Conservation (phyloP, 2,888 invertebrate genomes). For the Bellardia bayeri region DNA sequence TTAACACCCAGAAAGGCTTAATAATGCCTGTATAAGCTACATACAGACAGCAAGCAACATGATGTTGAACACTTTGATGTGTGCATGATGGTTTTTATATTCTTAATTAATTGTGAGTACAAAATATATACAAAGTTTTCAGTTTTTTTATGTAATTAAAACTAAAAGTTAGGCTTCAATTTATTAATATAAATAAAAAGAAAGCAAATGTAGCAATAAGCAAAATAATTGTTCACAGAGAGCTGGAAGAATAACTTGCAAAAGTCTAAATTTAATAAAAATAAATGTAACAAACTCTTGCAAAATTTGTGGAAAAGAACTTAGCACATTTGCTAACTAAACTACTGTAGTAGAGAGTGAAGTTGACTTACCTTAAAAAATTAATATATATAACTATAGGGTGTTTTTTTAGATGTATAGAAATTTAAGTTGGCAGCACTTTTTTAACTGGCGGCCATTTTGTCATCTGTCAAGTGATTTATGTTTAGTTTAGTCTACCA, state of each 20-base stretch:
- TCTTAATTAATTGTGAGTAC: slow-evolving; percentile 49
- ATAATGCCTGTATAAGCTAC: slow-evolving; percentile 14
- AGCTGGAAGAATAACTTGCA: neutral
- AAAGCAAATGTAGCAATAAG: neutral
- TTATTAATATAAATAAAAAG: neutral
- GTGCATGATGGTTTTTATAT: slow-evolving; percentile 5
- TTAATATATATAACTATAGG: too few relatives aligned
- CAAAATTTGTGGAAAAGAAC: too few relatives aligned
- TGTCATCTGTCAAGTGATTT: too few relatives aligned
- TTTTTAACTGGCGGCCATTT: too few relatives aligned
- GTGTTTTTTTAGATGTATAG: too few relatives aligned
- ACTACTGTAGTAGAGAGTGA: too few relatives aligned
- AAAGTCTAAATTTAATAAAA: too few relatives aligned
- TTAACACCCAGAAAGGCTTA: slow-evolving; percentile 35
- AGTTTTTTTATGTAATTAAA: slow-evolving; percentile 49
- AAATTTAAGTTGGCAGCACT: too few relatives aligned
- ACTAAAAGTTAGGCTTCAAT: slow-evolving; percentile 24
- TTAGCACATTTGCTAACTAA: too few relatives aligned
- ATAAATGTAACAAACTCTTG: too few relatives aligned
- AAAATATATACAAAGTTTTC: neutral
- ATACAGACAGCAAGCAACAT: slow-evolving; percentile 20
- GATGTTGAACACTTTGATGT: slow-evolving; percentile 46
- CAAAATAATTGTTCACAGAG: neutral
- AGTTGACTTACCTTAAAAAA: too few relatives aligned
- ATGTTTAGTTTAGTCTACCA: too few relatives aligned